Conservation (phyloP, 2,888 invertebrate genomes). For the Boloria selene region DNA sequence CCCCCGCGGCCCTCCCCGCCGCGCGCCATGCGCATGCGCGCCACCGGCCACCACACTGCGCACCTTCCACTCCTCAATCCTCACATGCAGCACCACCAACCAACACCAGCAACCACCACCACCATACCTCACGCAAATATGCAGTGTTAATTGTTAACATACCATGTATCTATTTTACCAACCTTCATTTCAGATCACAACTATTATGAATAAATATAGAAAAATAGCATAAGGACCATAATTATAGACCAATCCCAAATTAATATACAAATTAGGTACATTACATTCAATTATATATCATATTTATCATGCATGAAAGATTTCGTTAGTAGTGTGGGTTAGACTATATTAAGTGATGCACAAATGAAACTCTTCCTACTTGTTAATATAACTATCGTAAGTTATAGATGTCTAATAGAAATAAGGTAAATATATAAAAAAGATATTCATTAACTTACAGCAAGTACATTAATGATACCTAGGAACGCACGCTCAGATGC, state of each 20-base stretch:
- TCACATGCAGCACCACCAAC: slow-evolving; percentile 38
- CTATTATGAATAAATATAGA: not conserved
- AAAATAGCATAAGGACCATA: slow-evolving; percentile 1
- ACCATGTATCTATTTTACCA: not conserved
- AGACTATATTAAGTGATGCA: slow-evolving; percentile 17
- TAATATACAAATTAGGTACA: not conserved
- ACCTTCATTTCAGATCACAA: not conserved
- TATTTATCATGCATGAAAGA: slow-evolving; percentile 13
- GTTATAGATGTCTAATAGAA: not conserved
- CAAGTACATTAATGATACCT: not conserved
- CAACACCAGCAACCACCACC: slow-evolving; percentile 28
- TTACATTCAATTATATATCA: not conserved
- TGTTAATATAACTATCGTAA: slow-evolving; percentile 7
- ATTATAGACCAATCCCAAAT: not conserved
- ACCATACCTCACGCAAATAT: slow-evolving; percentile 26
- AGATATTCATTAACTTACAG: not conserved
- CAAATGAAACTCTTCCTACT: slow-evolving; percentile 13
- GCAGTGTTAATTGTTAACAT: slow-evolving; percentile 21
- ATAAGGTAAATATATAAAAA: not conserved
- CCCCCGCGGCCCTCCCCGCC: slow-evolving; percentile 46
- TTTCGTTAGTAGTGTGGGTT: slow-evolving; percentile 15
- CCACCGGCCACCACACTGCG: slow-evolving; percentile 42
- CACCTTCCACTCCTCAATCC: slow-evolving; percentile 40
- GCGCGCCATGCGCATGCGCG: slow-evolving; percentile 48
- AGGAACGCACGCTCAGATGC: slow-evolving; percentile 12